Base-by-base conservation (phyloP, 1,140 invertebrate genomes). In the Drosophila lacertosa region DNA sequence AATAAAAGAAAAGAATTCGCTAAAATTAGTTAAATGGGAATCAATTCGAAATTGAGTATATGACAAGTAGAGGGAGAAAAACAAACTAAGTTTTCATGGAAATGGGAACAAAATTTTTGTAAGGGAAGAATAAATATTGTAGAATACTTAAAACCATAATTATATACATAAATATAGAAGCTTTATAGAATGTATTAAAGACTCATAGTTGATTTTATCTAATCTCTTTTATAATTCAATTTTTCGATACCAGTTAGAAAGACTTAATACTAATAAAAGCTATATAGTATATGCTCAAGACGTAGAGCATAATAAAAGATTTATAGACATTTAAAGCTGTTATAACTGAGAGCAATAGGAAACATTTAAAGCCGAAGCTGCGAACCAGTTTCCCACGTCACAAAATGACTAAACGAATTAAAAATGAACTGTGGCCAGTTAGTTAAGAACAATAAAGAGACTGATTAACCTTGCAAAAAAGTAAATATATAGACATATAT, bases 381-480 rank as follows among this genome's bases (percentile, higher is more conserved):
- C 13, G 24, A 74, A 59, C 39, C 47, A 37, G 65, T 40, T 65
- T 40, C 2, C 13, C 10, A 11, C 26, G 16, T 35, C 26, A 39
- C 2, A 62, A 37, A 22, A 4, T 9, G 39, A 53, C 11, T 48
- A 10, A 33, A 48, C n/a, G 13, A 59, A n/a, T n/a, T n/a, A 57
- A 45, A 13, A 15, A 4, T 4, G 40, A 44, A 13, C 11, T 42
- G 39, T 42, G 18, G 3, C 40, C 48, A 37, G 45, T 57, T 29
- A 42, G 26, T 33, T 10, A 16, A 22, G 32, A 29, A 53, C 15
- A 45, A 55, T 45, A 10, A 11, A 60, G 10, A 59, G n/a, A 40
- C 39, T 18, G 60, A 66, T 55, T 66, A 47, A 65, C 77, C 75
- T 78, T 74, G 75, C 58, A 35, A 37, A 72, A 37, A 42, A 58